Evolutionary conservation across 1,140 invertebrate species (phyloP).

Genomic region (Myzus persicae): DNA sequence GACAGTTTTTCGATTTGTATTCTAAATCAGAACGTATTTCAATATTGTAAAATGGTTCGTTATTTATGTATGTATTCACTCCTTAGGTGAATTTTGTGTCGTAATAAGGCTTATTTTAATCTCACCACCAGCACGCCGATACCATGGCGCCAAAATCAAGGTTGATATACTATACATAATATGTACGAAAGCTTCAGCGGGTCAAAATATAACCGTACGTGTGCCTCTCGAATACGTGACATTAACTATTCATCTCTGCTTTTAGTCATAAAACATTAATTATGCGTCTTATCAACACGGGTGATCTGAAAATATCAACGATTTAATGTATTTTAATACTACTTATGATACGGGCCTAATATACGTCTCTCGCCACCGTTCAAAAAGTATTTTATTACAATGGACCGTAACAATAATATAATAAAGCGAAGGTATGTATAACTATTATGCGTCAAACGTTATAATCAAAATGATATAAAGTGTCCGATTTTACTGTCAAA

Average conservation of each 20-base stretch:
- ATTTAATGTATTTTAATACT: neutral
- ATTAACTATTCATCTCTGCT: conserved; percentile 5
- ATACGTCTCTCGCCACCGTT: neutral
- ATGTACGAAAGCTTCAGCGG: neutral
- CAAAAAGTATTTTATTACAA: neutral
- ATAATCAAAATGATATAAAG: neutral
- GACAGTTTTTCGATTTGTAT: conserved; percentile 16
- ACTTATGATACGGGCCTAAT: neutral
- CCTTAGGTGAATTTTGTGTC: conserved; percentile 11
- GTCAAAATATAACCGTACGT: neutral
- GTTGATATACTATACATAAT: neutral
- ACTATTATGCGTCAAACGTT: neutral
- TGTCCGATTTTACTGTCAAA: neutral
- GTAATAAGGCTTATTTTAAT: conserved; percentile 4
- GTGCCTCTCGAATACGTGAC: neutral
- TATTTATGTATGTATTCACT: conserved; percentile 6
- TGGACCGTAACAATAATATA: neutral
- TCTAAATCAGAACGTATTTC: neutral
- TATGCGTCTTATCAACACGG: neutral
- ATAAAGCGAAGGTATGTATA: too few species aligned
- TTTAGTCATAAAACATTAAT: neutral
- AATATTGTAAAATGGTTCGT: neutral
- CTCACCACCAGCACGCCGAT: neutral
- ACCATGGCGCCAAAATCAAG: neutral
- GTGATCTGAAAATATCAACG: conserved; percentile 9